A percentile compares a stretch with the other conserved stretches of the same genome.
phyloP scores from a whole-genome alignment of 1,140 invertebrate species.

The Leptinotarsa undecemlineata region DNA sequence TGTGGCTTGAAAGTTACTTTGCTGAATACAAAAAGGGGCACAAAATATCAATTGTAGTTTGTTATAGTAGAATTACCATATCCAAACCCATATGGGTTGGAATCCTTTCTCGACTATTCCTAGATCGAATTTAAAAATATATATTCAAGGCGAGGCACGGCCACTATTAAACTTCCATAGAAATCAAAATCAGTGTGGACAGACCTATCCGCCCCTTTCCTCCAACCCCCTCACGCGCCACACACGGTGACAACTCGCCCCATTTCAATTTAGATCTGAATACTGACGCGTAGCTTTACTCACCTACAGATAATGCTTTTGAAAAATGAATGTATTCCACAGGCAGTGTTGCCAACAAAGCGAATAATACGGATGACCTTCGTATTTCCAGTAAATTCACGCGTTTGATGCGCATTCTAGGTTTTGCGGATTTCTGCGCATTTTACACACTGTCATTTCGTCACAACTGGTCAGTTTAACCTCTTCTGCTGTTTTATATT shows the following conservation, averaged over 20 bases:
- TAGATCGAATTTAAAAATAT: slow-evolving; percentile 2
- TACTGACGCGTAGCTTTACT: slow-evolving; percentile 5
- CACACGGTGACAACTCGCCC: slow-evolving; percentile 31
- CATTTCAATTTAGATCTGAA: background rate
- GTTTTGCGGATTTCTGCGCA: too few relatives aligned
- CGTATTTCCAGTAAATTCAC: too few relatives aligned
- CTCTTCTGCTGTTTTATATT: too few relatives aligned
- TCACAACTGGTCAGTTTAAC: too few relatives aligned
- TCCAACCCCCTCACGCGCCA: slow-evolving; percentile 24
- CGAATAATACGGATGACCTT: background rate
- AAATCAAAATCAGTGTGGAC: slow-evolving; percentile 13
- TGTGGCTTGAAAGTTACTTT: too few relatives aligned
- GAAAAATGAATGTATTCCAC: background rate
- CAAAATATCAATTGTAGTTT: background rate
- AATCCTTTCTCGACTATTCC: background rate
- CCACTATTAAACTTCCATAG: slow-evolving; percentile 2
- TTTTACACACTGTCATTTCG: too few relatives aligned
- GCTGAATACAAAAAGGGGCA: background rate
- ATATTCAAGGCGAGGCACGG: background rate
- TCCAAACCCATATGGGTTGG: background rate
- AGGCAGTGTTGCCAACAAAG: background rate
- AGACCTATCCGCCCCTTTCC: background rate
- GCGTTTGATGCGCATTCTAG: too few relatives aligned
- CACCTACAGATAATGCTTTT: slow-evolving; percentile 3
- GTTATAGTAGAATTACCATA: background rate